Percentiles rank a stretch among this genome's conserved stretches.
phyloP scores from a whole-genome alignment of 2,113 vertebrate species.

The Bambusicola thoracicus region DNA sequence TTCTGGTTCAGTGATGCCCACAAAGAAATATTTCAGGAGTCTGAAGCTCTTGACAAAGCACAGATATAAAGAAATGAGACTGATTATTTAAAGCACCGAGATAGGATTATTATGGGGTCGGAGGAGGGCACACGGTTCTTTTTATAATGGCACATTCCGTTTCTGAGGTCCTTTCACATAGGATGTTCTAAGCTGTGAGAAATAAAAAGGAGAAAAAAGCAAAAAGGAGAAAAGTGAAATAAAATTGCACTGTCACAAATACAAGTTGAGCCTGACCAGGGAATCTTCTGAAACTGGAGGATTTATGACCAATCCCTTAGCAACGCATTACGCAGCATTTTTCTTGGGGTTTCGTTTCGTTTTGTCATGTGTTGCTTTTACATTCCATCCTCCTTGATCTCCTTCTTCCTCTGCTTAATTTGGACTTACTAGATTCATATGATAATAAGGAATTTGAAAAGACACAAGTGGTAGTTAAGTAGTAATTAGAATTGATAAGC shows the following conservation, averaged over 20 bases:
- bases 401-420: not conserved
- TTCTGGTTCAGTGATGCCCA: not conserved
- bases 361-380: not conserved
- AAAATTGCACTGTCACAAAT: not conserved
- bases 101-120: not conserved
- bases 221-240: not conserved
- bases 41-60: not conserved
- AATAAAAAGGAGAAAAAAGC: too few species aligned
- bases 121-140: not conserved
- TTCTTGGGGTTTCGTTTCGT: not conserved
- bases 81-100: not conserved
- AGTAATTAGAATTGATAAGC: not conserved
- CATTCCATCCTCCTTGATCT: not conserved
- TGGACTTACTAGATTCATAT: not conserved
- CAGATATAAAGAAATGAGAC: not conserved
- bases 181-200: not conserved
- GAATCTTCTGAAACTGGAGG: not conserved
- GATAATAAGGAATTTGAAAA: not conserved
- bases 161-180: not conserved
- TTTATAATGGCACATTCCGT: not conserved
- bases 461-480: not conserved
- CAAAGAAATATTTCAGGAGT: not conserved
- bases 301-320: not conserved
- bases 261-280: not conserved
- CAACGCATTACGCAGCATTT: accelerated